These are phyloP conservation scores for Caenorhabditis inopinata DNA, from an alignment of 1,140 invertebrate species.

Conservation along the genomic window DNA sequence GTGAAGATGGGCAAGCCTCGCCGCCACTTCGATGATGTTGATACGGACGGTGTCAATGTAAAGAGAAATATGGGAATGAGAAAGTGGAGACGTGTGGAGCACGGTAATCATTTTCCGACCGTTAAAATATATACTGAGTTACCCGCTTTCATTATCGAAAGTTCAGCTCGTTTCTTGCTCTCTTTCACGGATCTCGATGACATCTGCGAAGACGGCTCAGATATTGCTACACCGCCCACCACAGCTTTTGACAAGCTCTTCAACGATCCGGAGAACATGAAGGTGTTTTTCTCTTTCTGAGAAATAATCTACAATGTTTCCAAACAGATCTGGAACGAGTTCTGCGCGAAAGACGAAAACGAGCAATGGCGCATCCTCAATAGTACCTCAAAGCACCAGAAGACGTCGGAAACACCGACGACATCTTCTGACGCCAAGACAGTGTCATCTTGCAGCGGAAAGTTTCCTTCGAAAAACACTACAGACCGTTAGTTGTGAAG, in stretches of 20 bases:
- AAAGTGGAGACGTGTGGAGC: constrained; percentile 61
- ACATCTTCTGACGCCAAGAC: background rate
- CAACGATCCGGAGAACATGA: constrained; percentile 58
- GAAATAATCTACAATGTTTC: no score
- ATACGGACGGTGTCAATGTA: constrained; percentile 48
- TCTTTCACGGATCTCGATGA: constrained; percentile 57
- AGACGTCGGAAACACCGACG: constrained; percentile 30
- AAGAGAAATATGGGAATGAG: constrained; percentile 62
- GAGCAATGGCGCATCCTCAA: constrained; percentile 56
- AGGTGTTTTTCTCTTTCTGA: no score
- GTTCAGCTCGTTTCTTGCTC: constrained; percentile 49
- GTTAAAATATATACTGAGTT: no score
- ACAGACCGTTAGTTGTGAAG: background rate
- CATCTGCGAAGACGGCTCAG: constrained; percentile 59
- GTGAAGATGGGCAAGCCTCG: background rate
- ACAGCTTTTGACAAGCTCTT: constrained; percentile 61
- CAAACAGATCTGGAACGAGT: constrained; percentile 64
- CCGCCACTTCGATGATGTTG: background rate
- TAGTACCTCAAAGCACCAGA: constrained; percentile 10
- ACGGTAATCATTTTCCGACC: no score
- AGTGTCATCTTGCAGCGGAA: background rate
- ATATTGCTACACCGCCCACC: constrained; percentile 55
- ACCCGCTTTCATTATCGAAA: no score
- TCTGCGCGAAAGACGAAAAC: constrained; percentile 58
- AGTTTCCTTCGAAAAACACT: constrained; percentile 23